phyloP scores from a whole-genome alignment of 2,888 invertebrate species.

The Allophyes oxyacanthae region DNA sequence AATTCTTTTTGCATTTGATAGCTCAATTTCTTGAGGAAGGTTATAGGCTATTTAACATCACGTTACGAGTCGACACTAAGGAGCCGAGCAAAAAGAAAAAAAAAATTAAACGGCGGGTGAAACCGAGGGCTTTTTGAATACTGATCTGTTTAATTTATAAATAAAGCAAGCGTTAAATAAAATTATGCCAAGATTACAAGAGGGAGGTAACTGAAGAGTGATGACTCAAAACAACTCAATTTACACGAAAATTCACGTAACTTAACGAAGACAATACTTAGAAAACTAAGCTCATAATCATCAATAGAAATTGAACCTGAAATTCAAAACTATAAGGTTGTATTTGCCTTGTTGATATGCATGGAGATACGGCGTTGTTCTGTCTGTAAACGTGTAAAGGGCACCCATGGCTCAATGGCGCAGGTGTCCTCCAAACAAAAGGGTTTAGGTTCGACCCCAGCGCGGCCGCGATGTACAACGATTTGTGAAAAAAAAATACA shows the following conservation, averaged over 20 bases:
- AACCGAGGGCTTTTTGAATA: no score
- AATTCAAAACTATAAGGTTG: fast-evolving
- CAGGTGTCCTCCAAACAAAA: constrained; percentile 86
- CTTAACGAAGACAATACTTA: constrained; percentile 62
- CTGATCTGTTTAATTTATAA: no score
- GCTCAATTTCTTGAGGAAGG: no score
- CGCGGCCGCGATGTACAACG: constrained; percentile 68
- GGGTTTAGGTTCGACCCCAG: constrained; percentile 80
- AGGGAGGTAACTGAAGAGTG: constrained; percentile 37
- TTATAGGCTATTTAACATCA: no score
- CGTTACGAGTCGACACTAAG: no score
- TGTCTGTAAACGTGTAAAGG: constrained; percentile 74
- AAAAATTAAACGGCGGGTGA: no score
- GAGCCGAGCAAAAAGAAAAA: no score
- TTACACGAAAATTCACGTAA: constrained; percentile 75
- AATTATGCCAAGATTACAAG: constrained; percentile 30
- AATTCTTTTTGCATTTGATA: no score
- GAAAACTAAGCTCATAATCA: constrained; percentile 37
- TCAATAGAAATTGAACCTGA: constrained; percentile 38
- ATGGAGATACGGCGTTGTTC: constrained; percentile 58
- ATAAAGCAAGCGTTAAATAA: constrained; percentile 9
- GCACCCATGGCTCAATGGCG: constrained; percentile 84
- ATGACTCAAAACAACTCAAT: constrained; percentile 68
- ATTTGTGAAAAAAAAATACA: constrained; percentile 71
- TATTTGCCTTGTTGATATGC: constrained; percentile 14